Evolutionary conservation across 1,140 invertebrate species (phyloP), one percentile per base, ranked within the genome.

Genomic region (Acromyrmex charruanus): DNA sequence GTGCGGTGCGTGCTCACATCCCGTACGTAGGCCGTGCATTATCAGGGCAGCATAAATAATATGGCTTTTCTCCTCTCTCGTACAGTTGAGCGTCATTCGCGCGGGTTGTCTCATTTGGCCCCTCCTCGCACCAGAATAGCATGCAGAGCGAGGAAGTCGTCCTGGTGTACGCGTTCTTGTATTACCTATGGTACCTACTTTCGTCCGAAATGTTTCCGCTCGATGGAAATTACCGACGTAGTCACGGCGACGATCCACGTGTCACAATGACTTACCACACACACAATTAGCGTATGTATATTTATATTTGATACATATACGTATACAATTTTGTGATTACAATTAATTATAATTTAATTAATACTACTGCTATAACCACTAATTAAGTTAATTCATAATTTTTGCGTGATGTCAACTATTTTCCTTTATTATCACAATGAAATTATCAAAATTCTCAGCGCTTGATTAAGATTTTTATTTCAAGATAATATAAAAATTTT

Each of bases 61-160:
- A 3, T 6, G 5, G n/a, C 77, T 85, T 93, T 93, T 92, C 93
- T 93, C 91, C 90, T 93, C 90, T 93, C 92, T 93, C 88, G 91
- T 92, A 90, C 92, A 93, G 90, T 91, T 86, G 90, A 92, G 91
- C 92, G 87, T 92, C 89, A 93, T 95, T 95, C 94, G 94, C 94
- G 94, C 94, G 94, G 94, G 94, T 94, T 95, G 94, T 94, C 94
- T 94, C 94, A 93, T 93, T 94, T 93, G 94, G 94, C 94, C 94
- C 94, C 94, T 95, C 94, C 94, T 94, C 91, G 72, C 55, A 94
- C 72, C 90, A 94, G 94, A 92, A 87, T 77, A 94, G 14, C 90
- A 94, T 88, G 74, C 88, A 82, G 7, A 7, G 9, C 9, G 9
- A 85, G 39, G 16, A 90, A 61, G 77, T 89, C 21, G 28, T 21